A percentile compares a stretch with the other conserved stretches of the same genome.
These are phyloP conservation scores for Neolamprologus hecqui DNA, from an alignment of 2,113 vertebrate species.

Conservation along the genomic window DNA sequence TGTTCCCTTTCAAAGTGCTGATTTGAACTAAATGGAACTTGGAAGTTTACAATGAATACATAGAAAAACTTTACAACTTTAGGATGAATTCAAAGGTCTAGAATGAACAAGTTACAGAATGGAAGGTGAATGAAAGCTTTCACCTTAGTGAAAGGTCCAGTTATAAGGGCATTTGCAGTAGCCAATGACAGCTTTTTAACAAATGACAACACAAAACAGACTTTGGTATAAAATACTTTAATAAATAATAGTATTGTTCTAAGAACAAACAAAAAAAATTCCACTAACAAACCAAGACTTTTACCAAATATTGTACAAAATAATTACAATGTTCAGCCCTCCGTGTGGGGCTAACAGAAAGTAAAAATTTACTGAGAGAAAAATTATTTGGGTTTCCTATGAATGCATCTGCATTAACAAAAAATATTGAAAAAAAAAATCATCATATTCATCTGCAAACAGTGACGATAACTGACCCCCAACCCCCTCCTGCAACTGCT, in stretches of 20 bases:
- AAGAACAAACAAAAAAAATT: constrained; percentile 78
- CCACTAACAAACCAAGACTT: constrained; percentile 79
- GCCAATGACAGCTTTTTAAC: background rate
- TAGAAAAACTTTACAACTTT: background rate
- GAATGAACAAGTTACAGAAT: background rate
- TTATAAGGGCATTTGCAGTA: background rate
- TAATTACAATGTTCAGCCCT: constrained; percentile 60
- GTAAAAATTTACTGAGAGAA: background rate
- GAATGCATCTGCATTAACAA: constrained; percentile 26
- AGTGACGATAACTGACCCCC: constrained; percentile 35
- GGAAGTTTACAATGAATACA: background rate
- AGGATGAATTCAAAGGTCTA: rapidly evolving
- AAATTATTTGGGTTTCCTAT: constrained; percentile 16
- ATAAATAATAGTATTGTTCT: constrained; percentile 83
- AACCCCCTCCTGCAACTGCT: background rate
- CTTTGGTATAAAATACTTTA: constrained; percentile 89
- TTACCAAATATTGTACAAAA: constrained; percentile 80
- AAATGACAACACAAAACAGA: background rate
- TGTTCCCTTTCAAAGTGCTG: background rate
- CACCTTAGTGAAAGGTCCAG: background rate
- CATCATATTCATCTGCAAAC: constrained; percentile 13
- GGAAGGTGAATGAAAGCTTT: background rate
- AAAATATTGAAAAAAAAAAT: constrained; percentile 21
- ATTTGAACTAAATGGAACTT: background rate
- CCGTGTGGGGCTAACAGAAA: background rate